Evolutionary conservation across 2,113 vertebrate species (phyloP), one percentile per base, ranked within the genome.

Genomic region (Saguinus midas): DNA sequence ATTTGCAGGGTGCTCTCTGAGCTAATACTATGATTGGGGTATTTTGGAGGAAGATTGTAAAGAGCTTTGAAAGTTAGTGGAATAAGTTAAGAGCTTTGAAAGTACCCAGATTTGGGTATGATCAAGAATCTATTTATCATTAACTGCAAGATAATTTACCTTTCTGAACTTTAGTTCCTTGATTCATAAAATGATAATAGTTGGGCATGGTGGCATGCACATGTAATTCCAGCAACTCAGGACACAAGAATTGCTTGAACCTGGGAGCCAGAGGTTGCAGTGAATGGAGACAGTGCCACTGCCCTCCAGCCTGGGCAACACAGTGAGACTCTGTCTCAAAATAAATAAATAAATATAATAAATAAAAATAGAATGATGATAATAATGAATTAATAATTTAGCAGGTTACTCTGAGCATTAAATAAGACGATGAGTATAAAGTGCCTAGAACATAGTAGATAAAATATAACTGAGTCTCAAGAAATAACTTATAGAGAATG

Each of bases 131-230:
- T 61, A 32, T 29, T 87, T 79, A 8, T 82, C 48, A 73, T 5
- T 58, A 87, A 18, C 2, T 76, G 0, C 72, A 75, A 40, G 52
- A 75, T 72, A 43, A 83, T 87, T 70, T 57, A 43, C 14, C 14
- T 70, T 20, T 37, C 75, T 96, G 8, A 88, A 91, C 4, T 89
- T 76, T 81, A 84, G 4, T 72, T 70, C 84, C 18, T 90, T 83
- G 2, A 45, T 27, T 13, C 27, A 89, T 52, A 83, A 90, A 64
- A 32, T 35, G 2, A 12, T 81, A 1, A 20, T n/a, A 64, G 27
- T 5, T 64, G 61, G 12, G 27, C 27, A 0, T 64, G 12, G 27
- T 64, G 61, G 12, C 12, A 1, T 29, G 27, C 5, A 64, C 61
- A 12, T 64, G 27, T 64, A 64, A 64, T 64, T 12, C 27, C 61